Percentiles rank a stretch among this genome's conserved stretches.
Conservation (phyloP, 2,797 vertebrate genomes). For the Alca torda region DNA sequence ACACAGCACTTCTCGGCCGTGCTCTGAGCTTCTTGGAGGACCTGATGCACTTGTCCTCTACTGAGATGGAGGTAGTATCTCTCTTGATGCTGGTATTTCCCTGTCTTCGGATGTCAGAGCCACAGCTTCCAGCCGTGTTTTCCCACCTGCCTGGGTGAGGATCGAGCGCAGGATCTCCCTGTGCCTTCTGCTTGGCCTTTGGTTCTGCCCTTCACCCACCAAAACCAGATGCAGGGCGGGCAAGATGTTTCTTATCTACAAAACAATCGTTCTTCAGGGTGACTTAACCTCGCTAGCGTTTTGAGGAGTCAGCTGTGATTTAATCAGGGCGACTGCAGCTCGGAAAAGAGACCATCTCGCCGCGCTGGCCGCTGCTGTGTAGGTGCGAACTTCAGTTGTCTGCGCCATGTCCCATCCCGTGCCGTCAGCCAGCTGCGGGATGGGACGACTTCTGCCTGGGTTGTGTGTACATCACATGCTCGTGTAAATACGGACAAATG, state of each 20-base stretch:
- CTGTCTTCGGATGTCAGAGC: too few relatives aligned
- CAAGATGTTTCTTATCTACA: background rate
- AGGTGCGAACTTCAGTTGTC: too few relatives aligned
- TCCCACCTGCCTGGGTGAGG: background rate
- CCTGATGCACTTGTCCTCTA: rapidly evolving
- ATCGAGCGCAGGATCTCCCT: background rate
- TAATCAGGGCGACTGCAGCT: background rate
- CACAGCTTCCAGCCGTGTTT: background rate
- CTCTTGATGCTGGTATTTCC: background rate
- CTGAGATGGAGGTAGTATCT: background rate
- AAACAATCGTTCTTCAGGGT: background rate
- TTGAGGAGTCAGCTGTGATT: background rate
- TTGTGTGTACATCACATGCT: background rate
- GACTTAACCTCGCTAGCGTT: rapidly evolving
- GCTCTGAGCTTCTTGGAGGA: background rate
- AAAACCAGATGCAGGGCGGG: background rate
- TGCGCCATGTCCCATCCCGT: background rate
- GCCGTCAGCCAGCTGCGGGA: background rate
- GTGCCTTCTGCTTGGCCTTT: background rate
- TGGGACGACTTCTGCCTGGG: background rate
- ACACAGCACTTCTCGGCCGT: rapidly evolving
- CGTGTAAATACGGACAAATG: background rate
- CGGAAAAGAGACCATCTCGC: rapidly evolving
- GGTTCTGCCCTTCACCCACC: background rate
- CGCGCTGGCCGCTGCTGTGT: background rate